These are phyloP conservation scores for Lithophane semibrunnea DNA, from an alignment of 2,888 invertebrate species.

Conservation along the genomic window DNA sequence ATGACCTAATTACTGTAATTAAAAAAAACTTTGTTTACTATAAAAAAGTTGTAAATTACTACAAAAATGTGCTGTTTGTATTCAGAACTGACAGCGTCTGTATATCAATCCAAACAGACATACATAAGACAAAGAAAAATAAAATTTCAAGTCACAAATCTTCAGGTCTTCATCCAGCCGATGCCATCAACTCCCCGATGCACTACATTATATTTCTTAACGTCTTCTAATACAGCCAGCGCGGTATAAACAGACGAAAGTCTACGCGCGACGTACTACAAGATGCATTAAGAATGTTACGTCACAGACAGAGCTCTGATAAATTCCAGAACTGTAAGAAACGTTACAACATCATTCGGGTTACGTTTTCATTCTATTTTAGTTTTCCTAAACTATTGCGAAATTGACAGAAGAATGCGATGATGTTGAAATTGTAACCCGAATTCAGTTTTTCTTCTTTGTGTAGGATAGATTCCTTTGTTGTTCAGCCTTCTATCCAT, in stretches of 20 bases:
- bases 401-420: conserved; percentile 16
- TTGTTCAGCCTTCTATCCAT: background rate
- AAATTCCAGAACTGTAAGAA: conserved; percentile 58
- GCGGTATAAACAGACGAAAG: conserved; percentile 52
- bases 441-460: conserved; percentile 36
- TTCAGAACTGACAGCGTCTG: background rate
- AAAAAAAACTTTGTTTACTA: conserved; percentile 28
- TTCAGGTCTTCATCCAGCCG: conserved; percentile 40
- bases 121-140: conserved; percentile 12
- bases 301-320: conserved; percentile 63
- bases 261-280: conserved; percentile 78
- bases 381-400: conserved; percentile 29
- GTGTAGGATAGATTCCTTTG: background rate
- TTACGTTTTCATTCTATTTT: conserved; percentile 51
- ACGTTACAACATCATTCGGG: conserved; percentile 49
- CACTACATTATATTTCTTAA: conserved; percentile 73
- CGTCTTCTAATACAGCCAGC: conserved; percentile 72
- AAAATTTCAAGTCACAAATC: background rate
- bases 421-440: conserved; percentile 14
- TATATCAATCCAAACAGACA: conserved; percentile 7
- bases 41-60: conserved; percentile 9
- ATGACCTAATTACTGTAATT: conserved; percentile 38
- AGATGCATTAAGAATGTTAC: conserved; percentile 87
- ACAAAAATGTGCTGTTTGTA: conserved; percentile 18
- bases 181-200: conserved; percentile 25